Percentiles rank a stretch among this genome's conserved stretches.
phyloP scores from a whole-genome alignment of 2,113 vertebrate genomes.

The Polyodon spathula region DNA sequence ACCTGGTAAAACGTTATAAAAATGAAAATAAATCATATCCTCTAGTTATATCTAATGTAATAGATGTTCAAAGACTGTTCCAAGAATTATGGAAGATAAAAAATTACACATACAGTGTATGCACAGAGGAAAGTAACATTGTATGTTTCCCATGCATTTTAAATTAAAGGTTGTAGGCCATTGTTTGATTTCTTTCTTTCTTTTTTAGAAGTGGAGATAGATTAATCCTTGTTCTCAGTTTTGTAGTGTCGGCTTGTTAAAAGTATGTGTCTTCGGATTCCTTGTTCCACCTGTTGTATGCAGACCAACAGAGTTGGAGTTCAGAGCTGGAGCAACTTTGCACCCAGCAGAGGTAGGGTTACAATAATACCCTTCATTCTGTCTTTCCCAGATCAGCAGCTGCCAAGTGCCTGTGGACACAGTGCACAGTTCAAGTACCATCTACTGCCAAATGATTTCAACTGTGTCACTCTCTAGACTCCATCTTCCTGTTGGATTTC shows the following conservation, averaged over 20 bases:
- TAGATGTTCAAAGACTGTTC: no score
- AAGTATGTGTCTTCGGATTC: slow-evolving; percentile 35
- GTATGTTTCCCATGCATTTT: slow-evolving; percentile 47
- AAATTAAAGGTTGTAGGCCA: slow-evolving; percentile 33
- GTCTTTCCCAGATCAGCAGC: no score
- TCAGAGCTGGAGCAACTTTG: slow-evolving; percentile 66
- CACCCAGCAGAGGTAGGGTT: slow-evolving; percentile 71
- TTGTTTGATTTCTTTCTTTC: slow-evolving; percentile 19
- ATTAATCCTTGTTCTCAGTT: background rate
- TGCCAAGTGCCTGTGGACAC: no score
- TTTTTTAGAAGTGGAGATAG: no score
- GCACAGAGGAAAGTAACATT: slow-evolving; percentile 33
- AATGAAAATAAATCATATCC: no score
- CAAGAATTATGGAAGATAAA: background rate
- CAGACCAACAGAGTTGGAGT: slow-evolving; percentile 80
- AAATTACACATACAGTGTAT: slow-evolving; percentile 5
- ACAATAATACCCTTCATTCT: no score
- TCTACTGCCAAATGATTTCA: no score
- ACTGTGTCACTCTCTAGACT: no score
- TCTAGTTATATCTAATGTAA: no score
- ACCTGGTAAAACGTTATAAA: no score
- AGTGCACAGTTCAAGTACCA: no score
- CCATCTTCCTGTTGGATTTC: no score
- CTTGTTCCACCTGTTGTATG: slow-evolving; percentile 45
- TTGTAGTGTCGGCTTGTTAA: slow-evolving; percentile 8